Evolutionary conservation across 1,140 invertebrate species (phyloP).

Genomic region (Drosophila simulans): DNA sequence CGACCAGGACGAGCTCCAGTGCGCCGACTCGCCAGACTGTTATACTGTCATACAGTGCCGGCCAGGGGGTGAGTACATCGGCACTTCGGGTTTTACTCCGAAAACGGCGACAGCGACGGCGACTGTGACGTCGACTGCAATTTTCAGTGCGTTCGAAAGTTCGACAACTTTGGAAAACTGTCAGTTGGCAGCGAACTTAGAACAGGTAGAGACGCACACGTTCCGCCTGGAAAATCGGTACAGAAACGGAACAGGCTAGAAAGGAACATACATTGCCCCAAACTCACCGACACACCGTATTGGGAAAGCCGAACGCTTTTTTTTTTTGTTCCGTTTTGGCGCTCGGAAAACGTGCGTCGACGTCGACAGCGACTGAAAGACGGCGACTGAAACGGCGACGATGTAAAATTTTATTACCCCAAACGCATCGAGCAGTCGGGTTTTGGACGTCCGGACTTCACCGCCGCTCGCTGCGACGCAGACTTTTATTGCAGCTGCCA

Average conservation of each 20-base stretch:
- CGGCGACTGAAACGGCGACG: conserved; percentile 31
- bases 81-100: conserved; percentile 55
- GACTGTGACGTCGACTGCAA: conserved; percentile 57
- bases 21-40: conserved; percentile 25
- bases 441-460: conserved; percentile 82
- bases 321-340: neutral
- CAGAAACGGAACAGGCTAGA: conserved; percentile 29
- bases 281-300: neutral
- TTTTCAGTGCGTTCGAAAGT: conserved; percentile 81
- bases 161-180: conserved; percentile 85
- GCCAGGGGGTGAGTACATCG: neutral
- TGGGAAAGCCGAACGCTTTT: neutral
- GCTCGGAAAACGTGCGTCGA: conserved; percentile 24
- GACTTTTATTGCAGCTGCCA: conserved; percentile 51
- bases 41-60: conserved; percentile 26
- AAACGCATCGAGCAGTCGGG: conserved; percentile 81
- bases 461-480: conserved; percentile 64
- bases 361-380: conserved; percentile 28
- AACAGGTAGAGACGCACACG: conserved; percentile 85
- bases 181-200: conserved; percentile 85
- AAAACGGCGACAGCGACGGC: conserved; percentile 31
- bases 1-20: conserved; percentile 16
- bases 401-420: conserved; percentile 83
- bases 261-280: conserved; percentile 7
- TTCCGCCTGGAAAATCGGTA: conserved; percentile 57